Base-by-base conservation (phyloP, 2,888 invertebrate genomes). In the Thecocarcelia acutangulata region DNA sequence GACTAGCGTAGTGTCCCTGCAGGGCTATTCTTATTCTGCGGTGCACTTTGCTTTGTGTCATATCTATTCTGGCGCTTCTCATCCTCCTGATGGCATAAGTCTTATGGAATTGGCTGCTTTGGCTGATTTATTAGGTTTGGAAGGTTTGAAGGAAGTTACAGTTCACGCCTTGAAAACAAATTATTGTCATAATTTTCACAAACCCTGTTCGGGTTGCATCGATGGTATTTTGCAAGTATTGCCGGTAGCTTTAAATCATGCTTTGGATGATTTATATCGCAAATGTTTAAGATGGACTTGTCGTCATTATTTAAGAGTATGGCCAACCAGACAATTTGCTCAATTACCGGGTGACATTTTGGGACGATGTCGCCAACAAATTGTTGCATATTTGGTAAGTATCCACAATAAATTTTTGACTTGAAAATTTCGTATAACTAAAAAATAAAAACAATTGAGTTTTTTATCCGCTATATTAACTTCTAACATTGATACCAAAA, bases 161-260 rank as follows among this genome's bases (percentile, higher is more conserved):
- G 95, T 95, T 87, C 95, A 96, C 86, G 96, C 96, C 0, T 92
- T 98, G 40, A 96, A 96, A 90, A 94, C 94, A 19, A 96, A 96
- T 90, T 97, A 96, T 90, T 98, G 98, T 89, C 98, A 98, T 90
- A 95, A 97, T 90, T 98, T 98, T 90, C 98, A 98, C 88, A 95
- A 96, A 92, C 98, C 98, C 0, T 98, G 98, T 90, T 93, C 95
- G 56, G 94, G 95, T 40, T 98, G 98, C 90, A 94, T 95, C 17
- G 94, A 95, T 56, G 97, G 97, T 5, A 96, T 97, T 2, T 91
- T 97, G 42, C 97, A 98, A 89, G 96, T 97, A 83, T 92, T 98
- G 85, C 96, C 97, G 0, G 92, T 98, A 50, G 94, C 97, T 4
- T 93, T 96, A 4, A 95, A 95, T 50, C 97, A 96, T 89, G 96